phyloP scores from a whole-genome alignment of 2,113 vertebrate species.

The Alaudala cheleensis region DNA sequence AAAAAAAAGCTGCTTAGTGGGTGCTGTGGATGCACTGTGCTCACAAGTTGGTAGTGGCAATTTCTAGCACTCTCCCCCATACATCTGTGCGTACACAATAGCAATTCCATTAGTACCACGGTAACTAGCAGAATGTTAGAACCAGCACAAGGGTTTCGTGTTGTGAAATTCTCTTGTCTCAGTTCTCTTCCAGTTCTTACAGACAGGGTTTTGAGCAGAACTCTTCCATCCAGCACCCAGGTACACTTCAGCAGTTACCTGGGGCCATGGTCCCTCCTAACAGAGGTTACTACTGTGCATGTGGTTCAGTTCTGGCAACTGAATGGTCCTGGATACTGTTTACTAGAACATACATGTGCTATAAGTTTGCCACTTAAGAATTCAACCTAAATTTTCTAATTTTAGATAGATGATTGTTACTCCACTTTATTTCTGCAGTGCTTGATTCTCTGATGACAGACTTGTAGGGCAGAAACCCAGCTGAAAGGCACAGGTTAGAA shows the following conservation, averaged over 20 bases:
- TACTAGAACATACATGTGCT: not conserved
- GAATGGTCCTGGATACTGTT: not conserved
- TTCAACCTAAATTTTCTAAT: not conserved
- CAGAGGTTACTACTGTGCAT: not conserved
- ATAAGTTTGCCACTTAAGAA: not conserved
- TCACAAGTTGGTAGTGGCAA: not conserved
- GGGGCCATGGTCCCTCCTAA: not conserved
- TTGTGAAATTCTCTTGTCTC: not conserved
- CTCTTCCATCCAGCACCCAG: not conserved
- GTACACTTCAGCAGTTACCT: not conserved
- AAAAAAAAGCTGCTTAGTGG: not conserved
- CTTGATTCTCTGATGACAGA: not conserved
- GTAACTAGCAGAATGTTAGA: not conserved
- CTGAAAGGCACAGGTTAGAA: not conserved
- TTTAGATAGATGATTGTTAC: not conserved
- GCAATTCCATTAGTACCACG: not conserved
- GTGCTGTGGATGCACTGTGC: not conserved
- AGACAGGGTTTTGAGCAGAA: not conserved
- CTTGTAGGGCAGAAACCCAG: not conserved
- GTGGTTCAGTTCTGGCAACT: not conserved
- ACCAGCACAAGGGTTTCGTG: not conserved
- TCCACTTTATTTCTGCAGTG: not conserved
- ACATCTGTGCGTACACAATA: rapidly evolving
- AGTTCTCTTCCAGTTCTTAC: not conserved
- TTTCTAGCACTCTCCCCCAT: not conserved